A percentile compares a stretch with the other conserved stretches of the same genome.
Conservation (phyloP, 1,140 invertebrate species). For the Drosophila funebris region DNA sequence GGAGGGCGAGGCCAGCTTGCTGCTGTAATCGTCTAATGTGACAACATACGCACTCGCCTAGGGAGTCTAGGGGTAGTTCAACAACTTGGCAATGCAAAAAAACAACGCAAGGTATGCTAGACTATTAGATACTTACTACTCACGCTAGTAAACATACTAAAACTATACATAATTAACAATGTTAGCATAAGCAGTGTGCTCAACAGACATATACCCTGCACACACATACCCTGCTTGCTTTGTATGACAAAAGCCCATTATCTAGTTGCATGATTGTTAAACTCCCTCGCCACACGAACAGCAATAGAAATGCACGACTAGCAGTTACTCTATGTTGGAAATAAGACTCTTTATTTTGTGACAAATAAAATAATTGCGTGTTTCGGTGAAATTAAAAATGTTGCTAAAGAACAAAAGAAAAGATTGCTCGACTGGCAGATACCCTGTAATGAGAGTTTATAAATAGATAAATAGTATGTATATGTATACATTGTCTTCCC, state of each 20-base stretch:
- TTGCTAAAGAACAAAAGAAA: background rate
- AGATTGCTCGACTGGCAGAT: background rate
- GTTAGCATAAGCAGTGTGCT: background rate
- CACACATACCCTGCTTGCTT: too few relatives aligned
- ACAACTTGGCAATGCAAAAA: background rate
- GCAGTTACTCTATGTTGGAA: background rate
- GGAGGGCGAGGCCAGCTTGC: background rate
- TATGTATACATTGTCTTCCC: background rate
- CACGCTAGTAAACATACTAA: background rate
- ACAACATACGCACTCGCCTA: slow-evolving; percentile 27
- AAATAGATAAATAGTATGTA: too few relatives aligned
- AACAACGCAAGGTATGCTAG: background rate
- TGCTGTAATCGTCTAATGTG: slow-evolving; percentile 20
- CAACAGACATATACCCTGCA: background rate
- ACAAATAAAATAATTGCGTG: too few relatives aligned
- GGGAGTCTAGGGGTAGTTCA: slow-evolving; percentile 16
- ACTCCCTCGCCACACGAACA: too few relatives aligned
- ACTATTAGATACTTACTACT: background rate
- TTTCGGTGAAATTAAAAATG: background rate
- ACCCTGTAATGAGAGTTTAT: background rate
- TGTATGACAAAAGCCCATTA: too few relatives aligned
- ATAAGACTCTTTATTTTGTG: background rate
- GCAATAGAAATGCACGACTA: background rate
- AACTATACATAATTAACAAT: background rate
- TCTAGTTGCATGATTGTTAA: too few relatives aligned